These are phyloP conservation scores for Cheirogaleus major DNA, from an alignment of 2,797 vertebrate species.

Conservation along the genomic window DNA sequence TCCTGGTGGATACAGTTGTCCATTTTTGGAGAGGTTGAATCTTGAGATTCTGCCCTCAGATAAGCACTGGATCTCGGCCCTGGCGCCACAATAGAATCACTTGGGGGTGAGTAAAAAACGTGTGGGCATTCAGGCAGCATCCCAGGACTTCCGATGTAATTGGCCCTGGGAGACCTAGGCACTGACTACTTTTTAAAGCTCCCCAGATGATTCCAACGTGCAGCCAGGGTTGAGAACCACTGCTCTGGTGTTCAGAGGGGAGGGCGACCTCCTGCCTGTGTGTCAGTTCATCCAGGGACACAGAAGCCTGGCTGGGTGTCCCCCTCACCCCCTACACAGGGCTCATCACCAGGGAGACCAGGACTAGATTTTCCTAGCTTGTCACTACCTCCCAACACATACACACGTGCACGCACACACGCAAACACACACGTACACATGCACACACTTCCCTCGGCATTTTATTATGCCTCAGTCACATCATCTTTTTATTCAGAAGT, in stretches of 20 bases:
- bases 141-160: background rate
- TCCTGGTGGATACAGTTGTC: background rate
- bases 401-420: rapidly evolving
- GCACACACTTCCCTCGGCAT: background rate
- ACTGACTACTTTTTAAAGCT: background rate
- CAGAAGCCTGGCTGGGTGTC: background rate
- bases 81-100: background rate
- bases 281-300: too few species aligned
- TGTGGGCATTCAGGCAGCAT: background rate
- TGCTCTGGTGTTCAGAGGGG: background rate
- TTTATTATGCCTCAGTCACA: background rate
- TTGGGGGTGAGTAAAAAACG: too few species aligned
- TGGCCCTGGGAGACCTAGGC: background rate
- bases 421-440: rapidly evolving
- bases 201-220: background rate
- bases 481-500: background rate
- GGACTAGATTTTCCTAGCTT: background rate
- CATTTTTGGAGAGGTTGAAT: background rate
- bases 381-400: background rate
- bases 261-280: background rate
- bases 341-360: background rate
- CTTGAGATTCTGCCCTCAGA: background rate
- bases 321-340: background rate
- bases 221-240: background rate
- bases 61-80: background rate